These are phyloP conservation scores for Listronotus bonariensis DNA, from an alignment of 1,140 invertebrate species.

Conservation along the genomic window DNA sequence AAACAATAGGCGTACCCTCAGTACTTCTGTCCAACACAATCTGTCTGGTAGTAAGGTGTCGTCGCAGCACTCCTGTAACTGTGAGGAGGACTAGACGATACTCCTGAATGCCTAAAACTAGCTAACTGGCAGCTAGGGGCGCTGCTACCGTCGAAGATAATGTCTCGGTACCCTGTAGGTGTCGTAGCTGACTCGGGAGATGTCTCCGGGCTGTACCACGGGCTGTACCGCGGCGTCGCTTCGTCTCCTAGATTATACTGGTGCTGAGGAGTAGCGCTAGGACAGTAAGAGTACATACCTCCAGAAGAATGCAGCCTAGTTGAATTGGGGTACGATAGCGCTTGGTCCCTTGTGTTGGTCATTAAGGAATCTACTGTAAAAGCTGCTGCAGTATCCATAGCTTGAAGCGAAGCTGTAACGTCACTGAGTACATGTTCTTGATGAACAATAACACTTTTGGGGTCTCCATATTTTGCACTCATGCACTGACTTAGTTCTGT, in stretches of 20 bases:
- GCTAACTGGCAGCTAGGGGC: slow-evolving; percentile 63
- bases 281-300: slow-evolving; percentile 54
- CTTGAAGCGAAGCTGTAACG: slow-evolving; percentile 56
- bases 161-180: slow-evolving; percentile 52
- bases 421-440: slow-evolving; percentile 59
- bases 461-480: slow-evolving; percentile 52
- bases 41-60: slow-evolving; percentile 62
- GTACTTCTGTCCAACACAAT: slow-evolving; percentile 53
- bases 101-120: slow-evolving; percentile 62
- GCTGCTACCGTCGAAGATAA: slow-evolving; percentile 52
- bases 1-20: slow-evolving; percentile 46
- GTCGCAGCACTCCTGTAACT: slow-evolving; percentile 60
- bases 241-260: slow-evolving; percentile 62
- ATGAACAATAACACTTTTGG: slow-evolving; percentile 55
- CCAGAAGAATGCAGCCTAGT: slow-evolving; percentile 59
- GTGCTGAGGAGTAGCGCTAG: slow-evolving; percentile 58
- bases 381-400: slow-evolving; percentile 54
- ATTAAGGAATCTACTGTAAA: slow-evolving; percentile 63
- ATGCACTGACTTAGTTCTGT: slow-evolving; percentile 58
- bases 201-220: slow-evolving; percentile 61
- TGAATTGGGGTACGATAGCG: slow-evolving; percentile 56
- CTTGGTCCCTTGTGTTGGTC: slow-evolving; percentile 53
- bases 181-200: slow-evolving; percentile 61
- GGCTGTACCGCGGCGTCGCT: slow-evolving; percentile 58
- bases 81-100: slow-evolving; percentile 60